Base-by-base conservation (phyloP, 2,113 vertebrate genomes). In the Speoplatyrhinus poulsoni region DNA sequence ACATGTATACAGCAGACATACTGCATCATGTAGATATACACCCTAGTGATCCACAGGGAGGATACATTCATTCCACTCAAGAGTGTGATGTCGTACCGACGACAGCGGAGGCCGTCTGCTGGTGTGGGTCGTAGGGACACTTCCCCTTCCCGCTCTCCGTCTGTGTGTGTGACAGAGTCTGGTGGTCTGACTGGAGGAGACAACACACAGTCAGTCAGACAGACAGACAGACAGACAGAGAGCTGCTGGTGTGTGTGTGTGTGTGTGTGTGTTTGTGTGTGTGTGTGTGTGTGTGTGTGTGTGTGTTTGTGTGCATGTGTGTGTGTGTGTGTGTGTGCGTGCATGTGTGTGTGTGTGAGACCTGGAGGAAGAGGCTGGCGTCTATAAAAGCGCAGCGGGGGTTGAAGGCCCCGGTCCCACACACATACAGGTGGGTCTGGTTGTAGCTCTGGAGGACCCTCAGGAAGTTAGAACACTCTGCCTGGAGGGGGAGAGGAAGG, bases 121-220 rank as follows among this genome's bases (percentile, higher is more conserved):
- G 93, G n/a, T 88, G 84, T 0, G 93, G 93, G 68, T 94, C 91
- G 0, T 92, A 94, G 0, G 93, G 93, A 84, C 92, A 93, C 80
- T 94, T 94, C 11, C 93, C 93, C 72, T 92, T 94, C 16, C 93
- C 93, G 41, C 92, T 90, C 69, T 94, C 93, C 8, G 93, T 93
- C 76, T 93, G 91, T 46, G 87, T 52, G 46, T 89, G 88, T 69
- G 79, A 81, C 3, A 94, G 72, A 10, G 82, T 85, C 80, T 92
- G 90, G 55, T 89, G 82, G 52, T 92, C 93, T 16, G 77, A 85
- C 93, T 94, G 83, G 10, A 60, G 75, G 69, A 73, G 10, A 56
- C 32, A 15, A 70, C 60, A 60, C 32, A 60, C 56, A 59, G 56
- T 12, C 10, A 10, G 15, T 1, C 15, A 60, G 46, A 46, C 53